Evolutionary conservation across 2,797 vertebrate species (phyloP).

Genomic region (Sebastes iracundus): DNA sequence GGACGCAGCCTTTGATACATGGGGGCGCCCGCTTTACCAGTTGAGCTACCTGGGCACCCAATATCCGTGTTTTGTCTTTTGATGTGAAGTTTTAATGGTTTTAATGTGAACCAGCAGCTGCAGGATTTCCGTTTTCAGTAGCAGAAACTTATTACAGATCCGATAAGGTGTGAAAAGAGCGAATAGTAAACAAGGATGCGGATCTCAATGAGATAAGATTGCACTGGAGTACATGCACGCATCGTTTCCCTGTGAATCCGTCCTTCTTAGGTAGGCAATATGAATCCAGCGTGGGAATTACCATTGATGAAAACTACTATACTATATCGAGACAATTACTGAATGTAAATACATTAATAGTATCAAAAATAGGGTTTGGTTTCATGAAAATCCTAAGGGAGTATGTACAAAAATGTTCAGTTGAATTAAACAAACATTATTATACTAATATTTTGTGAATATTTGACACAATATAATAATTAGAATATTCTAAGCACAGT

Average conservation of each 20-base stretch:
- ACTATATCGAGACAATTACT: neutral
- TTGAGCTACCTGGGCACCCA: no score
- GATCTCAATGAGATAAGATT: neutral
- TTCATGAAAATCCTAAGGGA: neutral
- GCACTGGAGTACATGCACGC: neutral
- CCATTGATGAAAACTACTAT: neutral
- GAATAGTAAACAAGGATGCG: neutral
- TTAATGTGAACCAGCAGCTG: neutral
- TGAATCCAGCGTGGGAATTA: neutral
- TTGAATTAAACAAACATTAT: neutral
- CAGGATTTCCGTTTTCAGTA: neutral
- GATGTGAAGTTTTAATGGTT: neutral
- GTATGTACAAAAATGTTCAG: neutral
- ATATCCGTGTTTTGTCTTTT: no score
- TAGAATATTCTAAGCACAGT: neutral
- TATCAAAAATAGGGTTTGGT: neutral
- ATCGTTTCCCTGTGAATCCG: neutral
- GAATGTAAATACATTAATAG: neutral
- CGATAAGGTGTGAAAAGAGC: neutral
- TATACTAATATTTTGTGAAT: neutral
- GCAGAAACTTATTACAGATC: neutral
- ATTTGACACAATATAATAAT: neutral
- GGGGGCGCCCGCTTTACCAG: no score
- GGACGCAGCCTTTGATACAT: no score
- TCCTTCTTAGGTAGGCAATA: neutral